Evolutionary conservation across 2,888 invertebrate species (phyloP).

Genomic region (Lucinisca nassula): DNA sequence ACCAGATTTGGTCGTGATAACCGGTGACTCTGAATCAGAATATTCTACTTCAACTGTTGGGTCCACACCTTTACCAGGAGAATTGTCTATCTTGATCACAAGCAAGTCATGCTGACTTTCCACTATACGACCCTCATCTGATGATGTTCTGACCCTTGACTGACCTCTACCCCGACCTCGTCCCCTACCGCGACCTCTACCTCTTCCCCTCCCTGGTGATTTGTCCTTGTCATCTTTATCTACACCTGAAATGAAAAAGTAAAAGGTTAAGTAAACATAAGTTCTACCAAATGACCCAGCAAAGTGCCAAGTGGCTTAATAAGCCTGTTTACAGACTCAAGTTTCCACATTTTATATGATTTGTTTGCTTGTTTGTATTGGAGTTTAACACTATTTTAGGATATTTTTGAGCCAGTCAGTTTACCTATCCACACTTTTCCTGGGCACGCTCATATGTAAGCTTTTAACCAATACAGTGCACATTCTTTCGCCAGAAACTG

Average conservation of each 20-base stretch:
- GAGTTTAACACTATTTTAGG: too few species aligned
- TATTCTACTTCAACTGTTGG: slow-evolving; percentile 82
- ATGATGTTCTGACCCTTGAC: slow-evolving; percentile 77
- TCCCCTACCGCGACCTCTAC: slow-evolving; percentile 79
- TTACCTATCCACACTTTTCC: too few species aligned
- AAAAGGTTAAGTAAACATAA: too few species aligned
- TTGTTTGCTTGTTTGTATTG: too few species aligned
- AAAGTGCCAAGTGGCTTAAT: too few species aligned
- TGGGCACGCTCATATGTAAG: too few species aligned
- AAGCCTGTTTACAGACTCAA: too few species aligned
- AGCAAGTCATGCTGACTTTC: slow-evolving; percentile 83
- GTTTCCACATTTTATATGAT: too few species aligned
- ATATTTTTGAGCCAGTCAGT: too few species aligned
- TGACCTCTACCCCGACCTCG: slow-evolving; percentile 73
- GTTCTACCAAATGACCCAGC: too few species aligned
- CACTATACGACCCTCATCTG: slow-evolving; percentile 82
- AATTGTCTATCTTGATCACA: slow-evolving; percentile 85
- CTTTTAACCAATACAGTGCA: too few species aligned
- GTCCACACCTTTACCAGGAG: slow-evolving; percentile 74
- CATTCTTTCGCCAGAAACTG: too few species aligned
- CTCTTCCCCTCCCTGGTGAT: slow-evolving; percentile 73
- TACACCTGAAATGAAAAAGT: slow-evolving; percentile 40
- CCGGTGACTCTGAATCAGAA: slow-evolving; percentile 74
- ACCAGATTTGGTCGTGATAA: slow-evolving; percentile 62
- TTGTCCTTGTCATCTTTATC: slow-evolving; percentile 70